Evolutionary conservation across 2,797 vertebrate genomes (phyloP).

Genomic region (Tokudaia muenninki): DNA sequence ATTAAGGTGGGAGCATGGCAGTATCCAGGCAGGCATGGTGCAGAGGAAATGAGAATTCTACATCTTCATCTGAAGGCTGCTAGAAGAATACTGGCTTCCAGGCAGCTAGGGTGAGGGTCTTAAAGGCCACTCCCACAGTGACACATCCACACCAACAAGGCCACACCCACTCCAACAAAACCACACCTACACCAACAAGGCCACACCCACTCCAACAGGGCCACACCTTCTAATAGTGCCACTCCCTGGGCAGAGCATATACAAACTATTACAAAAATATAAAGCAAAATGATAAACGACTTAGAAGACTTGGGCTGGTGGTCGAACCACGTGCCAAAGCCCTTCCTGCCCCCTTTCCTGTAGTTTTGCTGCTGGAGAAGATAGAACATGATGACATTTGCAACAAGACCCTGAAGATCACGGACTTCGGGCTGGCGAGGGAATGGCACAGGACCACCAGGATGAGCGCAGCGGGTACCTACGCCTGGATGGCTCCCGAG

Average conservation of each 20-base stretch:
- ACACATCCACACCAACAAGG: background rate
- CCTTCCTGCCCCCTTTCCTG: constrained; percentile 60
- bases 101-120: background rate
- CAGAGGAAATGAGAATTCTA: background rate
- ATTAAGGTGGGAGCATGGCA: background rate
- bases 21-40: background rate
- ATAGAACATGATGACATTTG: constrained; percentile 95
- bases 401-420: constrained; percentile 98
- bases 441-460: constrained; percentile 98
- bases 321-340: background rate
- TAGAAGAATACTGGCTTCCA: background rate
- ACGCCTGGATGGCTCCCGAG: constrained; percentile 99
- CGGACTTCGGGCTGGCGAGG: constrained; percentile 96
- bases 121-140: background rate
- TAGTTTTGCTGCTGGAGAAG: constrained; percentile 97
- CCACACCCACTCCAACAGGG: background rate
- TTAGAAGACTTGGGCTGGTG: background rate
- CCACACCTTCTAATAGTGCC: background rate
- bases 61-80: background rate
- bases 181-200: background rate
- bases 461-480: constrained; percentile 97
- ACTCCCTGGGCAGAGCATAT: background rate
- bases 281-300: background rate
- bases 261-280: background rate
- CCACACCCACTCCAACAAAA: background rate